Percentiles rank a stretch among this genome's conserved stretches.
These are phyloP conservation scores for Acanthurus leucopareius DNA, from an alignment of 2,797 vertebrate species.

Conservation along the genomic window DNA sequence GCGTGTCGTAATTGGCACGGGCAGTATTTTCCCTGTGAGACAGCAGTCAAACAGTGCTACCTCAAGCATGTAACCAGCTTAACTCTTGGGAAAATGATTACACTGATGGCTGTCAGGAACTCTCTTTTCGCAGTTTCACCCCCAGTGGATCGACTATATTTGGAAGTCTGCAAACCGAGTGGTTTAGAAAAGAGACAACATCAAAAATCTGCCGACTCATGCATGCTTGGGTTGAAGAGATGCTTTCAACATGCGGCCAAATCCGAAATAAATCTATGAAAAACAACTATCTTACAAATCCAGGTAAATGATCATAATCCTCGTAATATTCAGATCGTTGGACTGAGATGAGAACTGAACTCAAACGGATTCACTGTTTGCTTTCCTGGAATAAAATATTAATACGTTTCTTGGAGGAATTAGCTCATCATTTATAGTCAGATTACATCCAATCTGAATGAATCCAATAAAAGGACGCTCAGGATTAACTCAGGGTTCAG, in stretches of 20 bases:
- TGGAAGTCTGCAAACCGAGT: slow-evolving; percentile 11
- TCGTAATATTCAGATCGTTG: slow-evolving; percentile 16
- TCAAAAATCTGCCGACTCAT: slow-evolving; percentile 2
- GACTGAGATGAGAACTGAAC: slow-evolving; percentile 16
- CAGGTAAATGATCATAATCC: slow-evolving; percentile 1
- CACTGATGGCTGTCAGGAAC: slow-evolving; percentile 14
- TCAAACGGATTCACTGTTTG: slow-evolving; percentile 12
- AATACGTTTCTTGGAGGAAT: slow-evolving; percentile 18
- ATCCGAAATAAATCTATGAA: slow-evolving; percentile 26
- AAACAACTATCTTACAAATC: slow-evolving; percentile 3
- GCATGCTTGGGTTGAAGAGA: neutral
- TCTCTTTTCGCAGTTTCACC: neutral
- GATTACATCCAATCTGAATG: slow-evolving; percentile 8
- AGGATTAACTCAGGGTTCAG: neutral
- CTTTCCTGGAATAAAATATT: slow-evolving; percentile 33
- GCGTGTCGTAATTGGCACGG: slow-evolving; percentile 25
- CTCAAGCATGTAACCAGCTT: slow-evolving; percentile 50
- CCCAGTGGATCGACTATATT: neutral
- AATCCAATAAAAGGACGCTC: slow-evolving; percentile 3
- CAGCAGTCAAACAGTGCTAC: slow-evolving; percentile 31
- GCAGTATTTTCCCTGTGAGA: slow-evolving; percentile 21
- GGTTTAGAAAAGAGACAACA: slow-evolving; percentile 13
- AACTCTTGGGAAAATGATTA: slow-evolving; percentile 49
- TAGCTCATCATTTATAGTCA: slow-evolving; percentile 10
- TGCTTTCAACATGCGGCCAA: neutral